These are phyloP conservation scores for Geodia barretti DNA, from an alignment of 37 sponge, comb jelly and placozoan species.

Conservation along the genomic window DNA sequence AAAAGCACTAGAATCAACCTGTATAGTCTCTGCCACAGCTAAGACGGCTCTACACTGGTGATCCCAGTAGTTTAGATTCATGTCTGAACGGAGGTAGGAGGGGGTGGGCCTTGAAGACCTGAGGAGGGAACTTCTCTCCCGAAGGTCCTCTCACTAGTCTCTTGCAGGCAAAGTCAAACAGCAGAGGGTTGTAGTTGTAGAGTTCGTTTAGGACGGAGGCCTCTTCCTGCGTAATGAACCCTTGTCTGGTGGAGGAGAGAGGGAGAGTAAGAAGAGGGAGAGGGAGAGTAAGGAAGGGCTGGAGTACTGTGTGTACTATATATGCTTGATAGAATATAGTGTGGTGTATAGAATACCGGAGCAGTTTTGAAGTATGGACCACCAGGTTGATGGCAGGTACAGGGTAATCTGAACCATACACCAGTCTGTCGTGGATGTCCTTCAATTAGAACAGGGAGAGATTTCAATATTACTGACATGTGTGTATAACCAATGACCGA, in stretches of 20 bases:
- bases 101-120: conserved; percentile 77
- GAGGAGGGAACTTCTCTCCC: conserved; percentile 59
- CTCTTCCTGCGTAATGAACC: conserved; percentile 57
- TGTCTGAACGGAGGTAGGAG: conserved; percentile 38
- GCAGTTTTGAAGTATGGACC: conserved; percentile 46
- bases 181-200: conserved; percentile 84
- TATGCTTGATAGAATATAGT: not conserved
- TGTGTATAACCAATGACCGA: conserved; percentile 1
- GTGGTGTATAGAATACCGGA: not conserved
- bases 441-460: too few relatives aligned
- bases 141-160: conserved; percentile 46
- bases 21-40: too few relatives aligned
- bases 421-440: conserved; percentile 77
- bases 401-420: conserved; percentile 91
- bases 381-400: conserved; percentile 90
- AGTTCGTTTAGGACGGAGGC: conserved; percentile 68
- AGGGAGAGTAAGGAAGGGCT: not conserved
- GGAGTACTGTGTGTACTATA: not conserved
- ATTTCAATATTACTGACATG: too few relatives aligned
- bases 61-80: too few relatives aligned
- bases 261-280: not conserved
- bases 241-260: not conserved
- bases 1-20: too few relatives aligned
- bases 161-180: conserved; percentile 83
- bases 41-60: too few relatives aligned